These are phyloP conservation scores for Eurois occulta DNA, from an alignment of 2,888 invertebrate species.

Conservation along the genomic window DNA sequence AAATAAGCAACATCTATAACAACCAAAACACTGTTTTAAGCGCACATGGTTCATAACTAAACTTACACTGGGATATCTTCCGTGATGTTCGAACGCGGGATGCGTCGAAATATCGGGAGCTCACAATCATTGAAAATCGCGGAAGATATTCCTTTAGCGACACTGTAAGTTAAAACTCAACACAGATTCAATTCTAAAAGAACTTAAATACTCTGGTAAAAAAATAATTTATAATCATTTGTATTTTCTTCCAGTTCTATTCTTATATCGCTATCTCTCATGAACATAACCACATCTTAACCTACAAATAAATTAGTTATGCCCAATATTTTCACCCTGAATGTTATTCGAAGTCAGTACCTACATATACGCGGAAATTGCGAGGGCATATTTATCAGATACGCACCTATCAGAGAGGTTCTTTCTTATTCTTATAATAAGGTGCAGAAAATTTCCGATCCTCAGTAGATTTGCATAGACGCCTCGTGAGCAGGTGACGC, in stretches of 20 bases:
- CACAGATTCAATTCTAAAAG: not conserved
- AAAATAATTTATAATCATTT: not conserved
- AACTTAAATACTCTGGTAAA: not conserved
- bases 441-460: slow-evolving; percentile 86
- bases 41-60: no score
- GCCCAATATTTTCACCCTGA: slow-evolving; percentile 88
- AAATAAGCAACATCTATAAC: not conserved
- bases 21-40: not conserved
- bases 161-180: no score
- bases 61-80: no score
- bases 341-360: slow-evolving; percentile 84
- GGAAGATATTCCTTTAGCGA: no score
- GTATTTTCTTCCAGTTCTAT: not conserved
- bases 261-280: slow-evolving; percentile 43
- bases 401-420: slow-evolving; percentile 79
- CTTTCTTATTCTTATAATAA: slow-evolving; percentile 85
- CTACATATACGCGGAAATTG: slow-evolving; percentile 82
- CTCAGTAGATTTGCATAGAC: slow-evolving; percentile 85
- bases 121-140: no score
- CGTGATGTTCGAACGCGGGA: no score
- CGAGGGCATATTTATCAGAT: slow-evolving; percentile 87
- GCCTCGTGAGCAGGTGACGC: slow-evolving; percentile 87
- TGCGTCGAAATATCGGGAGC: no score
- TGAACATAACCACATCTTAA: slow-evolving; percentile 49
- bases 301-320: slow-evolving; percentile 87